These are phyloP conservation scores for Catharus ustulatus DNA, from an alignment of 2,797 vertebrate species.

Conservation along the genomic window DNA sequence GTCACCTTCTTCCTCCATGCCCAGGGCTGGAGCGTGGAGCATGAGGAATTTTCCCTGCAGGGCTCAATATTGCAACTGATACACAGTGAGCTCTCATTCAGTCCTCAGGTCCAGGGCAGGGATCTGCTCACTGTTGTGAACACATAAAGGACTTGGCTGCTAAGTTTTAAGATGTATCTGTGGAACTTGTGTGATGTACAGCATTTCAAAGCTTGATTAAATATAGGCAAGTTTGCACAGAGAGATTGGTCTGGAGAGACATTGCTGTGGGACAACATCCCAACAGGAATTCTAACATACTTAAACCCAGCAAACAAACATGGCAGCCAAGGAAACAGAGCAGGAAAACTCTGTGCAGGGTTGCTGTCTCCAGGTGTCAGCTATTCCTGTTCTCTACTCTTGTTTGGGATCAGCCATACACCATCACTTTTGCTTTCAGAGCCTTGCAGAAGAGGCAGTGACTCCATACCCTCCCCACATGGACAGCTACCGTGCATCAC, in stretches of 20 bases:
- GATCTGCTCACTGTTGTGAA: not conserved
- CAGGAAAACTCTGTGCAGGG: not conserved
- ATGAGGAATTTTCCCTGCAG: not conserved
- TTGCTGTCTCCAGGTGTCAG: not conserved
- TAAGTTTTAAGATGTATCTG: not conserved
- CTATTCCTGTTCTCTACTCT: not conserved
- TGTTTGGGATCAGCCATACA: not conserved
- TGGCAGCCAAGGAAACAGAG: not conserved
- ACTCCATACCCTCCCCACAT: not conserved
- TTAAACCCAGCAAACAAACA: not conserved
- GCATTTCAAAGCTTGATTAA: not conserved
- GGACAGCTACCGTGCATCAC: accelerated
- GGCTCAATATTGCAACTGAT: accelerated
- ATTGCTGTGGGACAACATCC: not conserved
- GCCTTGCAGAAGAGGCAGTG: not conserved
- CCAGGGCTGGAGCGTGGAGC: not conserved
- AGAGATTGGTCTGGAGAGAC: not conserved
- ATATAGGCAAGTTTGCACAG: not conserved
- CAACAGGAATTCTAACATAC: not conserved
- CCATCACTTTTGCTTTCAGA: not conserved
- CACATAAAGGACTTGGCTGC: not conserved
- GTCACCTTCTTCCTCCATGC: not conserved
- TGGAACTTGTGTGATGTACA: not conserved
- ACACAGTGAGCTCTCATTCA: accelerated
- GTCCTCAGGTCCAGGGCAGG: not conserved